A percentile compares a stretch with the other conserved stretches of the same genome.
phyloP scores from a whole-genome alignment of 2,888 invertebrate species.

The Tetheella fluctuosa region DNA sequence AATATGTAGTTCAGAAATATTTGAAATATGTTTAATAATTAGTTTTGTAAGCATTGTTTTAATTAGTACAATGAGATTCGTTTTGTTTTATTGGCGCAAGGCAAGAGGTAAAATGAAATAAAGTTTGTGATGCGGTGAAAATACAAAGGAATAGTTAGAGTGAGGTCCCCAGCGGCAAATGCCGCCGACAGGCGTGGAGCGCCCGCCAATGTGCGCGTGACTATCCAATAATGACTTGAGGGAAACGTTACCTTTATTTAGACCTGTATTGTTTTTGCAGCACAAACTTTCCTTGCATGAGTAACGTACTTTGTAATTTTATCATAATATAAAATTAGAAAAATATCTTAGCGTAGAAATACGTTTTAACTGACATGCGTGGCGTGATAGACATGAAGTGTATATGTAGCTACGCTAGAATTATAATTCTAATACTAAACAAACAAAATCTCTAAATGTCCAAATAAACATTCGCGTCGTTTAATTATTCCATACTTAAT shows the following conservation, averaged over 20 bases:
- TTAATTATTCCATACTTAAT: no score
- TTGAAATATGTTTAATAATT: no score
- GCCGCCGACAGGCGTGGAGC: constrained; percentile 66
- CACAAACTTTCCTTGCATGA: constrained; percentile 18
- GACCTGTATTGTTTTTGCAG: constrained; percentile 31
- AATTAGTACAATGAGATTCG: constrained; percentile 37
- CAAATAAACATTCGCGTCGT: no score
- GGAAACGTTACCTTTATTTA: constrained; percentile 57
- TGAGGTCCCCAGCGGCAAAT: constrained; percentile 61
- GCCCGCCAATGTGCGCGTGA: constrained; percentile 60
- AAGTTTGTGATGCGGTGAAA: constrained; percentile 50
- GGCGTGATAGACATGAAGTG: no score
- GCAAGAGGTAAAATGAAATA: constrained; percentile 55
- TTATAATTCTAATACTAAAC: no score
- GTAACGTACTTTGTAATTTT: background rate
- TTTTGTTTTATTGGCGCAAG: constrained; percentile 51
- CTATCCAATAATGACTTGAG: constrained; percentile 63
- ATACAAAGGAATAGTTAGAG: constrained; percentile 68
- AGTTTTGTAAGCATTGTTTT: constrained; percentile 21
- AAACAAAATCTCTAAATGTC: no score
- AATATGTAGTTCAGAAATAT: no score
- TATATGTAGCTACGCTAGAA: no score
- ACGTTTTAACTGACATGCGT: no score
- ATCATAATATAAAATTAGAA: no score
- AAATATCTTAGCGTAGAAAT: no score